These are phyloP conservation scores for Anticlea derivata DNA, from an alignment of 2,888 invertebrate species.

Conservation along the genomic window DNA sequence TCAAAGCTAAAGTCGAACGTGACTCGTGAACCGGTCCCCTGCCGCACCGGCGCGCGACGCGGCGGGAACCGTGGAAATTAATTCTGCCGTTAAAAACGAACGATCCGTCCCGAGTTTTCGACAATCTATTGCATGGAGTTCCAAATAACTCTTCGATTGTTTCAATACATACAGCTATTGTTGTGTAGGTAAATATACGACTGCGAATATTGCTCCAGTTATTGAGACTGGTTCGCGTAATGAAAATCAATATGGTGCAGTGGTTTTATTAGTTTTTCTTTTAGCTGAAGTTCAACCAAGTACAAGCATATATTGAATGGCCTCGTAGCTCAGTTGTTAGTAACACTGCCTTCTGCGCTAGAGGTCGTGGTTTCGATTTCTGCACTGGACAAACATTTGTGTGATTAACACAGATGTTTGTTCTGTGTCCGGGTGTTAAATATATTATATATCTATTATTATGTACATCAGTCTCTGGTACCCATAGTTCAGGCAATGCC, in stretches of 20 bases:
- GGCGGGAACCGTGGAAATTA: conserved; percentile 59
- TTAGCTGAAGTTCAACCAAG: not conserved
- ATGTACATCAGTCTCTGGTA: no score
- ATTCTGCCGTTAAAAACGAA: conserved; percentile 62
- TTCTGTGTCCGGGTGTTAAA: no score
- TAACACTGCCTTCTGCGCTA: no score
- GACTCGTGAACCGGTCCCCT: conserved; percentile 66
- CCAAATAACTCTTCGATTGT: conserved; percentile 49
- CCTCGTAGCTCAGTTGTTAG: no score
- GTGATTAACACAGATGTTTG: no score
- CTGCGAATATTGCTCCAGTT: conserved; percentile 47
- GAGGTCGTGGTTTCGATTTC: no score
- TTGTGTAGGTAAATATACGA: conserved; percentile 41
- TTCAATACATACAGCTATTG: conserved; percentile 43
- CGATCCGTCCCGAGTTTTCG: conserved; percentile 54
- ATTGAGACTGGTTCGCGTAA: conserved; percentile 34
- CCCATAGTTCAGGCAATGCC: no score
- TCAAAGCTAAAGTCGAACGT: conserved; percentile 74
- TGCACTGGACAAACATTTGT: no score
- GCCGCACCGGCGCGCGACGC: conserved; percentile 44
- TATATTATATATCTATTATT: no score
- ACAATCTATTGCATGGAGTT: conserved; percentile 57
- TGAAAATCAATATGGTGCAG: conserved; percentile 26
- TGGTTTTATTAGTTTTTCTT: conserved; percentile 11
- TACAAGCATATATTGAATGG: no score